phyloP scores from a whole-genome alignment of 2,888 invertebrate genomes.

The Zonitis immaculata region DNA sequence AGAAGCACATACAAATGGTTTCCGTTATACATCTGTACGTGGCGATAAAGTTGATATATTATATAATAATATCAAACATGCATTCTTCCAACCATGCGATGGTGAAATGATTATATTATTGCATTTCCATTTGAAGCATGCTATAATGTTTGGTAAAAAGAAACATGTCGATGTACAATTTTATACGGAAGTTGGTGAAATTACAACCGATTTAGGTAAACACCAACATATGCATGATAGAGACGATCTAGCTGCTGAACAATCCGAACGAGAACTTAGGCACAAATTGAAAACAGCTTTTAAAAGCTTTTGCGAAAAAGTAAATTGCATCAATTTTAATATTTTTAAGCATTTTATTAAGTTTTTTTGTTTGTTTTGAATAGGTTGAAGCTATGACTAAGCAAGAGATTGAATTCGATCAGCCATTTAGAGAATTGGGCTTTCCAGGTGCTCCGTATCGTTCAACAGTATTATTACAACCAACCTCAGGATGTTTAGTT shows the following conservation, averaged over 20 bases:
- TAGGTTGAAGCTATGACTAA: constrained; percentile 89
- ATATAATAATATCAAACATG: constrained; percentile 99
- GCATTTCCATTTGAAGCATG: constrained; percentile 98
- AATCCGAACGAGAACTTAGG: constrained; percentile 93
- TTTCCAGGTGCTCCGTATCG: constrained; percentile 97
- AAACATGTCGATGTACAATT: constrained; percentile 99
- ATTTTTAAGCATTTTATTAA: background rate
- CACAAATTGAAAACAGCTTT: constrained; percentile 97
- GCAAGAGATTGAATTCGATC: constrained; percentile 96
- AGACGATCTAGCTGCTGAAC: constrained; percentile 97
- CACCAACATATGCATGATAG: constrained; percentile 99
- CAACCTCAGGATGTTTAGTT: constrained; percentile 96
- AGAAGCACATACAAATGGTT: constrained; percentile 95
- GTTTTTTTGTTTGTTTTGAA: constrained; percentile 11
- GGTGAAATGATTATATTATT: constrained; percentile 98
- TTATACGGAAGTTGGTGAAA: constrained; percentile 99
- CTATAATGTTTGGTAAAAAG: constrained; percentile 97
- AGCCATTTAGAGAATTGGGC: constrained; percentile 95
- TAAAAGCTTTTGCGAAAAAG: constrained; percentile 97
- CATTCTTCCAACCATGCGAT: constrained; percentile 99
- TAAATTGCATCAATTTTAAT: too few relatives aligned
- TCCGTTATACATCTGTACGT: constrained; percentile 92
- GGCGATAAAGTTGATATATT: constrained; percentile 99
- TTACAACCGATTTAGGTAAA: constrained; percentile 98
- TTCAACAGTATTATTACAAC: constrained; percentile 92